phyloP scores from a whole-genome alignment of 1,140 invertebrate genomes.

The Achatina immaculata region DNA sequence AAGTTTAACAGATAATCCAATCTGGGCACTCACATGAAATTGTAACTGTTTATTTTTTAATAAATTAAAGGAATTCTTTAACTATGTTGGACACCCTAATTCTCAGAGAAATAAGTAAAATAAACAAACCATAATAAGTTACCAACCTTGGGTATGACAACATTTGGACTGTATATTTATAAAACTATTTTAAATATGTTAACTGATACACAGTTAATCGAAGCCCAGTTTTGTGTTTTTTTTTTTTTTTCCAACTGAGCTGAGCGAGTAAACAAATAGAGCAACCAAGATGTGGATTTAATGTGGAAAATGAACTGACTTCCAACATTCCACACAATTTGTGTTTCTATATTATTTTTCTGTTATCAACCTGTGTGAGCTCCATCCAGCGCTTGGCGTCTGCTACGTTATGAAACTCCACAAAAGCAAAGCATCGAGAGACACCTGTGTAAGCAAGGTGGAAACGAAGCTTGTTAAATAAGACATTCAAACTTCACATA shows the following conservation, averaged over 20 bases:
- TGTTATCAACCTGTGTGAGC: slow-evolving; percentile 84
- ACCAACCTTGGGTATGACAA: no score
- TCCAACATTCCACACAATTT: slow-evolving; percentile 15
- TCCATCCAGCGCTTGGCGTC: slow-evolving; percentile 94
- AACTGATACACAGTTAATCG: no score
- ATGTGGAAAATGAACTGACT: slow-evolving; percentile 6
- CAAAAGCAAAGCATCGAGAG: slow-evolving; percentile 83
- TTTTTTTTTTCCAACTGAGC: background rate
- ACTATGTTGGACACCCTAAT: no score
- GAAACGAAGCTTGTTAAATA: slow-evolving; percentile 44
- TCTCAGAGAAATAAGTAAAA: no score
- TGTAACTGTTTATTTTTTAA: no score
- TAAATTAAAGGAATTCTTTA: no score
- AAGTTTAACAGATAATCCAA: no score
- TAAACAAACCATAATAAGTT: no score
- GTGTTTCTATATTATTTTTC: slow-evolving; percentile 3
- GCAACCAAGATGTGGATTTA: background rate
- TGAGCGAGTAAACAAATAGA: slow-evolving; percentile 2
- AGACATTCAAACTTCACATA: slow-evolving; percentile 37
- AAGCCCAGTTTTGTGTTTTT: no score
- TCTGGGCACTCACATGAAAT: no score
- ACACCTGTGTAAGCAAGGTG: slow-evolving; percentile 64
- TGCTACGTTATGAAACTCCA: slow-evolving; percentile 91
- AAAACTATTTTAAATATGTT: no score
- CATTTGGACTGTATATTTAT: no score